Base-by-base conservation (phyloP, 2,797 vertebrate genomes). In the Anabacerthia variegaticeps region DNA sequence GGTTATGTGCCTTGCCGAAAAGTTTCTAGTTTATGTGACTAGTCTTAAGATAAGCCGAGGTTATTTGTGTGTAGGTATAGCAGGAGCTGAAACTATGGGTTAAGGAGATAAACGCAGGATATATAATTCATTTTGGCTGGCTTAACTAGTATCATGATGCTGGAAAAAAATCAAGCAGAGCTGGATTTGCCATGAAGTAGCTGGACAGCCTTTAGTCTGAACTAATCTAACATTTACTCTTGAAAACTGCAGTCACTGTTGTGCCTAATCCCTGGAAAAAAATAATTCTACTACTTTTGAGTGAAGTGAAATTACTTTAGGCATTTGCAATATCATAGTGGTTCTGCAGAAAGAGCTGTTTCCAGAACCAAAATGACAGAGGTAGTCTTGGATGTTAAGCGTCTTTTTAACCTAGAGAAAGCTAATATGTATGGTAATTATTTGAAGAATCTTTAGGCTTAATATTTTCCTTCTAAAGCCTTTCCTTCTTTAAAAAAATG, bases 281-380 rank as follows among this genome's bases (percentile, higher is more conserved):
- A 39, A 48, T 23, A 51, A 37, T 58, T 62, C 3, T 65, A 0
- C 56, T 62, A 5, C 27, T 65, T 62, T 46, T 30, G 32, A 62
- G 30, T 17, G 23, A 87, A 74, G 36, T 46, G 68, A 55, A 89
- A 58, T 24, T 76, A 11, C 6, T 77, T 72, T n/a, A 87, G 77
- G 5, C 1, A 6, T 36, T 0, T 52, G 17, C 6, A 51, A 0
- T 67, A 28, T 59, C 88, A 7, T 37, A 78, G 75, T 68, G 27
- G 10, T 72, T 77, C 34, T 76, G 44, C 16, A 76, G n/a, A 51
- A 73, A 32, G 4, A 61, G 18, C 19, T 65, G 12, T 62, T 89
- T 44, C 20, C 48, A 73, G 71, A 92, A 54, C 21, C 12, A 48
- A 30, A 79, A 52, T 37, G 2, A 10, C 20, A 41, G 39, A 16